These are phyloP conservation scores for Stomorhina lunata DNA, from an alignment of 2,888 invertebrate genomes.

Conservation along the genomic window DNA sequence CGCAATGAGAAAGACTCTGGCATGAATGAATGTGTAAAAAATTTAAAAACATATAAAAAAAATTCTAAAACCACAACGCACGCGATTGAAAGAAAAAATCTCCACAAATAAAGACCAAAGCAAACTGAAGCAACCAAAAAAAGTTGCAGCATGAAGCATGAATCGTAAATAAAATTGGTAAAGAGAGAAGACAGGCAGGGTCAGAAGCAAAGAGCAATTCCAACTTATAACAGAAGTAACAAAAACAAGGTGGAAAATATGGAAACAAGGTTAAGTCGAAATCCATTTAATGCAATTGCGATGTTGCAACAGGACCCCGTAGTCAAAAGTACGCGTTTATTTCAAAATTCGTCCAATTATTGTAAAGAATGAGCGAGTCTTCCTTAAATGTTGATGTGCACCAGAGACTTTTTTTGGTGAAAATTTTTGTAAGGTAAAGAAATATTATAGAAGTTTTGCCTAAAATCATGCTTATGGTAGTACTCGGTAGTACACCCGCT, in stretches of 20 bases:
- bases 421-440: too few species aligned
- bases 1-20: slow-evolving; percentile 41
- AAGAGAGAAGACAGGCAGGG: slow-evolving; percentile 14
- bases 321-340: too few species aligned
- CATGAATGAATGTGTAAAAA: slow-evolving; percentile 51
- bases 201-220: background rate
- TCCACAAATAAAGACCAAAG: slow-evolving; percentile 2
- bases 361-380: too few species aligned
- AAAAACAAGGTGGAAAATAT: background rate
- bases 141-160: slow-evolving; percentile 26
- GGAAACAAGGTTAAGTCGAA: too few species aligned
- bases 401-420: too few species aligned
- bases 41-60: background rate
- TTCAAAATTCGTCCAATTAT: too few species aligned
- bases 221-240: slow-evolving; percentile 7
- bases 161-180: slow-evolving; percentile 47
- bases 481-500: background rate
- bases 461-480: background rate
- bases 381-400: too few species aligned
- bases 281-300: too few species aligned
- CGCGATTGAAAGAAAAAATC: slow-evolving; percentile 45
- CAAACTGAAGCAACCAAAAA: background rate
- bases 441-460: too few species aligned
- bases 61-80: slow-evolving; percentile 22
- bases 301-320: too few species aligned